Base-by-base conservation (phyloP, 2,888 invertebrate genomes). In the Seira ritae region DNA sequence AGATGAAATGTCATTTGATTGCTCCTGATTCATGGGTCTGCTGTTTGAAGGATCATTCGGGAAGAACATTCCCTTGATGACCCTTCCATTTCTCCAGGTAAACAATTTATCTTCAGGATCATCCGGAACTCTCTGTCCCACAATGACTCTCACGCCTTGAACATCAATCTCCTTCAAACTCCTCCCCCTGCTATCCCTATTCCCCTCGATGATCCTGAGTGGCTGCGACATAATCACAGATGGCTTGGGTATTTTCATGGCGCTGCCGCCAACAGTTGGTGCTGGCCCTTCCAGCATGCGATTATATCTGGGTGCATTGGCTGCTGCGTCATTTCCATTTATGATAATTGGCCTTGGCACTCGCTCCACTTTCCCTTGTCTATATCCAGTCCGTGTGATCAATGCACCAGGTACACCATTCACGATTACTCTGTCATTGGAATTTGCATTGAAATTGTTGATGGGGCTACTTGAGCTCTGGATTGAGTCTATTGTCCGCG, bases 11-110 rank as follows among this genome's bases (percentile, higher is more conserved):
- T 80, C 80, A 62, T 80, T 80, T 15, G 69, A 70, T 8, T 69
- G 37, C 42, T 80, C 69, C n/a, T 68, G 68, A 37, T 68, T 74
- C 10, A 69, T 24, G 12, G 80, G 70, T 24, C 62, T 46, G 10
- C 62, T 68, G 10, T 81, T 75, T 2, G 93, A 94, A 89, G 94
- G 93, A 69, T 95, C 94, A 89, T 95, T 95, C 19, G 95, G 95
- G 67, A 95, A 92, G 72, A 96, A 91, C 90, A 95, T 94, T 75
- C 95, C 95, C 89, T 96, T 96, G 62, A 96, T 95, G n/a, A 97
- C 96, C 85, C 96, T 92, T 0, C 96, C 96, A 90, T 96, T 96
- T 73, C 96, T 92, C 96, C 96, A 97, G 0, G 94, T 94, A 90
- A 95, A 95, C n/a, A 91, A 91, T 86, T 94, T 94, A 89, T 96